Evolutionary conservation across 2,797 vertebrate species (phyloP).

Genomic region (Eurystomus glaucurus): DNA sequence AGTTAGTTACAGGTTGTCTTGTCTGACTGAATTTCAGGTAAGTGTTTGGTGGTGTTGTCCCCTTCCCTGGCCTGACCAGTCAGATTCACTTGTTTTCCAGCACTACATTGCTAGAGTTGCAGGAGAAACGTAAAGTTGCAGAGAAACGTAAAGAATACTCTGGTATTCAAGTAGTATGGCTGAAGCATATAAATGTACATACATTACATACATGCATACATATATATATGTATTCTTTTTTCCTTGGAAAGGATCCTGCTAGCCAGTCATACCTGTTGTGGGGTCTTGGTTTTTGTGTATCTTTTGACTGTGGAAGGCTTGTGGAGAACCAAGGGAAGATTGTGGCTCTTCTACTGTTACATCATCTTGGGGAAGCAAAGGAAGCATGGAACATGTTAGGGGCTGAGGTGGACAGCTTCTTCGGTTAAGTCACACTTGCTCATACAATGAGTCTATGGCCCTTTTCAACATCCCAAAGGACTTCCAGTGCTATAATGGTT

Average conservation of each 20-base stretch:
- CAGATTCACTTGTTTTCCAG: neutral
- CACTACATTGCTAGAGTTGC: neutral
- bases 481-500: accelerated
- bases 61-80: neutral
- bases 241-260: neutral
- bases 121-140: neutral
- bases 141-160: neutral
- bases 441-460: accelerated
- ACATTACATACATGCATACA: too few species aligned
- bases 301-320: neutral
- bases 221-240: too few species aligned
- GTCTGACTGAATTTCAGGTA: neutral
- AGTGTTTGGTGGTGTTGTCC: neutral
- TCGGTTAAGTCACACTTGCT: neutral
- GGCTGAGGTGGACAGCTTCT: neutral
- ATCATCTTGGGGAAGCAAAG: neutral
- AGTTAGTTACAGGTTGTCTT: neutral
- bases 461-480: neutral
- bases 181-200: neutral
- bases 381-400: accelerated
- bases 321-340: neutral
- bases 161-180: neutral
- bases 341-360: neutral
- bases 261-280: neutral
- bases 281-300: neutral